Evolutionary conservation across 1,140 invertebrate genomes (phyloP), one percentile per base, ranked within the genome.

Genomic region (Bombus sibiricus): DNA sequence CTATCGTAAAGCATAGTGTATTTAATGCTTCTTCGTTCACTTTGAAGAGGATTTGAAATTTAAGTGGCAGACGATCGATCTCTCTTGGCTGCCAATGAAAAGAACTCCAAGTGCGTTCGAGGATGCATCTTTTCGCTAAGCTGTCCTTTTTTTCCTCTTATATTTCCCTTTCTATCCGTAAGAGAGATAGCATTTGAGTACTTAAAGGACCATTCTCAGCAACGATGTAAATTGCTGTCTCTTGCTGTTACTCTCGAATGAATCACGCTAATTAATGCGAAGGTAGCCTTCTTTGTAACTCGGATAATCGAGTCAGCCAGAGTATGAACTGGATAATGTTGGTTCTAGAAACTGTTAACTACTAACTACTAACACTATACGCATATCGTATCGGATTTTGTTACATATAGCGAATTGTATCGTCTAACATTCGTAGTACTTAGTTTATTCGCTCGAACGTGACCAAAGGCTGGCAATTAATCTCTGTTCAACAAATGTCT

Each of bases 271-370:
- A 91, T 91, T 88, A 88, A 88, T 84, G 73, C 69, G 84, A 71
- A 57, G 71, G 59, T 62, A 39, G 64, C 4, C 32, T 22, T 47
- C 68, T 72, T 71, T 80, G 86, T 85, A 64, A 77, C 62, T 82
- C 76, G 41, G 41, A 69, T 90, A 90, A 90, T 90, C 80, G 83
- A 90, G 62, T 90, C 68, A 81, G 78, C 66, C 53, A 77, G 59
- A 47, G 64, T 64, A 57, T 72, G 80, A 39, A 69, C 78, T 47
- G 18, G 69, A 88, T 76, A 85, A 90, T 83, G 78, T 18, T 57
- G 76, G 77, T 82, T 72, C 57, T 57, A 66, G 66, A 78, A 75
- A 83, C 71, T 83, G 86, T 86, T 88, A 88, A 82, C 62, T 64
- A 28, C 15, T 3, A 32, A 25, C n/a, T 69, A 13, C 18, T 41